Conservation (phyloP, 2,888 invertebrate species). For the Chrysina gloriosa region DNA sequence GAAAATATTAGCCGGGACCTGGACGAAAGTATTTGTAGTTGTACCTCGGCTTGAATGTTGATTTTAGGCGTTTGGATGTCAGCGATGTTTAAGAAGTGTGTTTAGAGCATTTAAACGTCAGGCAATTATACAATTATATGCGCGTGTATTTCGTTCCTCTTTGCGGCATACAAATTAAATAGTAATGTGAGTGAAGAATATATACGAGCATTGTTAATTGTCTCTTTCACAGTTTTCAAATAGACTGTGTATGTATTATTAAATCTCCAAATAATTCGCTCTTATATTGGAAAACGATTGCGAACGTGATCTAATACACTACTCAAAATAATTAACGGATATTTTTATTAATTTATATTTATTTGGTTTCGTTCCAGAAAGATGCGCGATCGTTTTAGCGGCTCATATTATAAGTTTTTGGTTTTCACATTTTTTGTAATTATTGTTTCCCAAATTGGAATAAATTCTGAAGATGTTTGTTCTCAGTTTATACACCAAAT, state of each 20-base stretch:
- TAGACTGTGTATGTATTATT: not conserved
- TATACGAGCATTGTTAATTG: constrained; percentile 11
- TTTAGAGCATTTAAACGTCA: constrained; percentile 10
- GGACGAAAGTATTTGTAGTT: constrained; percentile 9
- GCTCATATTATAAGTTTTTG: no score
- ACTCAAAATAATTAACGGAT: no score
- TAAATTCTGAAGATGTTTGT: no score
- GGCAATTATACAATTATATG: constrained; percentile 23
- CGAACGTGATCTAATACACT: not conserved
- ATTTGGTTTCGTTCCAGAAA: no score
- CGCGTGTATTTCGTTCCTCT: constrained; percentile 3
- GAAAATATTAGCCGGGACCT: constrained; percentile 24
- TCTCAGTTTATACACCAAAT: no score
- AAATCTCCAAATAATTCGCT: not conserved
- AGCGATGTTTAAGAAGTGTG: not conserved
- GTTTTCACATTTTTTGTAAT: no score
- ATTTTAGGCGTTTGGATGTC: constrained; percentile 18
- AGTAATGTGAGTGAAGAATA: constrained; percentile 1
- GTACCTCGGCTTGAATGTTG: constrained; percentile 24
- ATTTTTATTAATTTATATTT: no score
- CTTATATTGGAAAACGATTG: not conserved
- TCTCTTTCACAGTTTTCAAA: not conserved
- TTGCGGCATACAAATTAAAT: constrained; percentile 21
- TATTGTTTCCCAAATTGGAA: no score
- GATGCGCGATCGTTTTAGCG: no score